phyloP scores from a whole-genome alignment of 2,888 invertebrate species.

The Plebejus melissa region DNA sequence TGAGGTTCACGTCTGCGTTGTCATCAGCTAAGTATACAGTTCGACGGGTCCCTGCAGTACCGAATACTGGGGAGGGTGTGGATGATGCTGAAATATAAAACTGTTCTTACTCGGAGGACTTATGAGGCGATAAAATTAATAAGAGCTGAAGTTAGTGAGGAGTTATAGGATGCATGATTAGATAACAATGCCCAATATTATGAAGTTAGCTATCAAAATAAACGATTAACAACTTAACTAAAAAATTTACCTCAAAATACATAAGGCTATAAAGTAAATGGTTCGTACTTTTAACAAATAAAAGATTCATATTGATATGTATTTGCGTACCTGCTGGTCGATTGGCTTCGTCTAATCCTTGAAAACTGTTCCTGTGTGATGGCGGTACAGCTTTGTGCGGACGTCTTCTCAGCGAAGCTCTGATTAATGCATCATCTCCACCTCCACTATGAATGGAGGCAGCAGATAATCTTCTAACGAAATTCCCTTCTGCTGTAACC shows the following conservation, averaged over 20 bases:
- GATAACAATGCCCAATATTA: not conserved
- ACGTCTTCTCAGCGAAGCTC: conserved; percentile 79
- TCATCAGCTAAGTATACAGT: conserved; percentile 90
- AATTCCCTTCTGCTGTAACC: conserved; percentile 59
- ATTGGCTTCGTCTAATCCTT: conserved; percentile 74
- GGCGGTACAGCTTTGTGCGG: conserved; percentile 72
- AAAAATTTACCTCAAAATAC: not conserved
- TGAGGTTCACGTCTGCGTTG: conserved; percentile 72
- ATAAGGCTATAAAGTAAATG: not conserved
- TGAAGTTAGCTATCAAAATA: not conserved
- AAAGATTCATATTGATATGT: not conserved
- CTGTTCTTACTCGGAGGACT: not conserved
- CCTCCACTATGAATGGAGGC: conserved; percentile 74
- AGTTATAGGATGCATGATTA: not conserved
- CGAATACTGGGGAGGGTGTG: conserved; percentile 79
- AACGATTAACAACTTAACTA: not conserved
- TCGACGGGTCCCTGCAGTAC: conserved; percentile 89
- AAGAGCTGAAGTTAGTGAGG: not conserved
- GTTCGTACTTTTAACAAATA: not conserved
- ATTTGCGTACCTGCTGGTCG: conserved; percentile 58
- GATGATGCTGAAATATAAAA: conserved; percentile 47
- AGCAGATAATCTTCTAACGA: conserved; percentile 66
- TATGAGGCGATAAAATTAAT: not conserved
- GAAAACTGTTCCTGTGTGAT: conserved; percentile 81
- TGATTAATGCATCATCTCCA: conserved; percentile 78